Evolutionary conservation across 2,797 vertebrate species (phyloP), one percentile per base, ranked within the genome.

Genomic region (Crax fasciolata): DNA sequence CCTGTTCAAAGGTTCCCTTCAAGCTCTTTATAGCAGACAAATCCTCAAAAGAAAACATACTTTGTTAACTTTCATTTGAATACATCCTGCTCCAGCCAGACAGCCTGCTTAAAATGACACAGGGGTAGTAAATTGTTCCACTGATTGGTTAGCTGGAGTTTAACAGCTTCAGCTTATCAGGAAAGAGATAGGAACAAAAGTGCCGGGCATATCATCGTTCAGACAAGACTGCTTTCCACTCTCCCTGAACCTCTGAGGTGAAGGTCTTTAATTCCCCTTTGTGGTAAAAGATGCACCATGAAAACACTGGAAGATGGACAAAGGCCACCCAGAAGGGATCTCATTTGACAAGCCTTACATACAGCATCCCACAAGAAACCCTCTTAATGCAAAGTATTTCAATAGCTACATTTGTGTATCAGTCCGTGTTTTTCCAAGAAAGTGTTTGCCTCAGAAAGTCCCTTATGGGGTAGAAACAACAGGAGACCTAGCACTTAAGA

Each of bases 301-400:
- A 79, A 92, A 91, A 86, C 87, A 87, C 49, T 52, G 80, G n/a
- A 35, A 94, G 32, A 65, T 44, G 63, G 85, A 93, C 83, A 92
- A 90, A 91, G 87, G 89, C 96, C 94, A 96, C 96, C 94, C 96
- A 96, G 93, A 94, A 97, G 91, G 94, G 77, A 55, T 82, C 80
- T 79, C 70, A 84, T 82, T 91, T 61, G 57, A 73, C 74, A 89
- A 73, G 76, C 5, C 38, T 46, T 80, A 15, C 41, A 28, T 32
- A 41, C 8, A 74, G 49, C 51, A 79, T 65, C 80, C 38, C 67
- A 61, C 65, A 74, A 90, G 61, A 91, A 96, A 48, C 23, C 18
- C 11, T 51, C 49, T 43, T 54, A 73, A 93, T 0, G 1, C 6
- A 4, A 84, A 65, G 58, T 61, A 82, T 86, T 74, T 95, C 83